A percentile compares a stretch with the other conserved stretches of the same genome.
Evolutionary conservation across 2,888 invertebrate species (phyloP).

Genomic region (Rosalia funebris): DNA sequence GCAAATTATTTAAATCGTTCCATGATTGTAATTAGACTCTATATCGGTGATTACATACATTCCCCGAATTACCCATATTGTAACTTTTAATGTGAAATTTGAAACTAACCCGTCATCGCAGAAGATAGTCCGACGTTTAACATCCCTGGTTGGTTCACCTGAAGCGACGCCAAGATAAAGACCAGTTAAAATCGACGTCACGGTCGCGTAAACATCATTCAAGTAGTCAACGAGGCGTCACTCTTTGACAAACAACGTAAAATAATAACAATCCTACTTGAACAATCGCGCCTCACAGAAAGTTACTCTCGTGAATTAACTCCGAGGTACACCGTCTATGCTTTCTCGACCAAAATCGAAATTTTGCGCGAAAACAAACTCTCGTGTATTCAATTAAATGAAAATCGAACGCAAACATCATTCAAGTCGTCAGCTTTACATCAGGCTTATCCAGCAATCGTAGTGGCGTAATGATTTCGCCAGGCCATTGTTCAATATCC

Average conservation of each 20-base stretch:
- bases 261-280: neutral
- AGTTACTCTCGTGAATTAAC: neutral
- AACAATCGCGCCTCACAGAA: neutral
- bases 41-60: too few relatives aligned
- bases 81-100: neutral
- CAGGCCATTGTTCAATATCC: slow-evolving; percentile 57
- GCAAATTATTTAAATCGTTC: too few relatives aligned
- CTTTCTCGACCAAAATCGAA: neutral
- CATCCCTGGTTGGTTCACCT: slow-evolving; percentile 26
- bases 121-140: neutral
- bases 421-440: slow-evolving; percentile 56
- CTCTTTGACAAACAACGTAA: slow-evolving; percentile 34
- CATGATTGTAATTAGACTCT: too few relatives aligned
- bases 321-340: neutral
- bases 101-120: neutral
- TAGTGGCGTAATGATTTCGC: slow-evolving; percentile 57
- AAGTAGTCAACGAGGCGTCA: slow-evolving; percentile 16
- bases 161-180: slow-evolving; percentile 30
- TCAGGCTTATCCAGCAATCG: slow-evolving; percentile 54
- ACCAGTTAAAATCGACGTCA: slow-evolving; percentile 26
- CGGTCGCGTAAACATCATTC: slow-evolving; percentile 13
- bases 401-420: slow-evolving; percentile 37
- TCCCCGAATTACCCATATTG: too few relatives aligned
- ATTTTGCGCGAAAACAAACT: neutral
- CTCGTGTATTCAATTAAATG: neutral